Evolutionary conservation across 2,113 vertebrate genomes (phyloP).

Genomic region (Sceloporus undulatus): DNA sequence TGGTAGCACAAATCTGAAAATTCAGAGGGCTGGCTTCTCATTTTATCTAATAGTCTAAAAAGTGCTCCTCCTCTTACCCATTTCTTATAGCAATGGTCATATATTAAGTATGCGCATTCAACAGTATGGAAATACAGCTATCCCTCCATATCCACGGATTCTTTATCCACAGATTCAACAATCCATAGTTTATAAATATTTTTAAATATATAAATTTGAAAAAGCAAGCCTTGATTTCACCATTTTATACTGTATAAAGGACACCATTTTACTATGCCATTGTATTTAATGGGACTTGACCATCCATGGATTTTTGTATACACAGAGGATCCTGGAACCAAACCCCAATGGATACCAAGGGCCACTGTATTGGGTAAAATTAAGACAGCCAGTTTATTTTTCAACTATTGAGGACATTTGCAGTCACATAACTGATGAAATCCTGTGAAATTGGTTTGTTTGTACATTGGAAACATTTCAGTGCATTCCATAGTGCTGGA

Average conservation of each 20-base stretch:
- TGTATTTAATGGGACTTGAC: no score
- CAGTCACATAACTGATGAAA: neutral
- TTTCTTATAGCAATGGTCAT: neutral
- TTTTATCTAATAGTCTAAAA: neutral
- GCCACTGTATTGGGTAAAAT: neutral
- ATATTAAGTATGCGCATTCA: neutral
- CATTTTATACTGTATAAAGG: no score
- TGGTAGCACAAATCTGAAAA: neutral
- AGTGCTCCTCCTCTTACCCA: neutral
- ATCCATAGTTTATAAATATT: no score
- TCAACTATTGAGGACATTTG: neutral
- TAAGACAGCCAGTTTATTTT: neutral
- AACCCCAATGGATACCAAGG: no score
- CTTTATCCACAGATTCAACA: no score
- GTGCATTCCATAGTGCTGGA: neutral
- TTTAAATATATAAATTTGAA: no score
- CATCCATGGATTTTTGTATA: no score
- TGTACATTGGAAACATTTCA: neutral
- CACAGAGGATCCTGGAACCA: no score
- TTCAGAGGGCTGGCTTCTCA: neutral
- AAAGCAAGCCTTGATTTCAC: no score
- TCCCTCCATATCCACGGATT: no score
- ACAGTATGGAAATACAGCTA: neutral
- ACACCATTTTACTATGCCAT: no score
- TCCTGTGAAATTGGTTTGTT: neutral